These are phyloP conservation scores for Drosophila subsilvestris DNA, from an alignment of 2,888 invertebrate genomes.

Conservation along the genomic window DNA sequence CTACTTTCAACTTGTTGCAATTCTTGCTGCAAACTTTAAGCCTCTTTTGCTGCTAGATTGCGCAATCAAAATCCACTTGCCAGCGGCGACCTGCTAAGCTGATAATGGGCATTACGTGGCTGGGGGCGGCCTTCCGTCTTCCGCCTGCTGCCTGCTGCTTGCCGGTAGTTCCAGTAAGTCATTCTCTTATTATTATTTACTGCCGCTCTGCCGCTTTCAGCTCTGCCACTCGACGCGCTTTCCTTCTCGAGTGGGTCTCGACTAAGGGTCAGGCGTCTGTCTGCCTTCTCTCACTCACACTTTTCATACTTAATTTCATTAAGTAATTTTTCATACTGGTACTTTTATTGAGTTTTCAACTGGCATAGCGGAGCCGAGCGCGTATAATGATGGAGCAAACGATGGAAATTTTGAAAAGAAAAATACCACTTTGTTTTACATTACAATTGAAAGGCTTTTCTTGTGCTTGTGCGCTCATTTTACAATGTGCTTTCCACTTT, in stretches of 20 bases:
- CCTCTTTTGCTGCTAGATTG: not conserved
- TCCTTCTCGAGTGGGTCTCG: conserved; percentile 30
- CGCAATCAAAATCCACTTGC: conserved; percentile 53
- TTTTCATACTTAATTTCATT: conserved; percentile 76
- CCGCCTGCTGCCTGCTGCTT: conserved; percentile 5
- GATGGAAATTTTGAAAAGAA: conserved; percentile 6
- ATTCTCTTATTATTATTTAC: conserved; percentile 71
- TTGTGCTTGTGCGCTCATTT: conserved; percentile 18
- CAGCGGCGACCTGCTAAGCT: conserved; percentile 46
- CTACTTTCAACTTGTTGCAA: not conserved
- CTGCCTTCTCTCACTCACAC: conserved; percentile 44
- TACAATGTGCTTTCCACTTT: conserved; percentile 42
- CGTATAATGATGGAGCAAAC: conserved; percentile 41
- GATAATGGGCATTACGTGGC: conserved; percentile 55
- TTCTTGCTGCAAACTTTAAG: not conserved
- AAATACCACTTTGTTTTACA: conserved; percentile 49
- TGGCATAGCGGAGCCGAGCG: conserved; percentile 56
- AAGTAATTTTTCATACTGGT: conserved; percentile 74
- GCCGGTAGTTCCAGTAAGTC: conserved; percentile 55
- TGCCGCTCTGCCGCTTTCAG: conserved; percentile 26
- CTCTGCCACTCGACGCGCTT: conserved; percentile 35
- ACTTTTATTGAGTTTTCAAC: conserved; percentile 74
- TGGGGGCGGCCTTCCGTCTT: too few species aligned
- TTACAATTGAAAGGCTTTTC: conserved; percentile 53
- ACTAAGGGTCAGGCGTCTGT: not conserved